A percentile compares a stretch with the other conserved stretches of the same genome.
Evolutionary conservation across 2,888 invertebrate species (phyloP).

Genomic region (Trisateles emortualis): DNA sequence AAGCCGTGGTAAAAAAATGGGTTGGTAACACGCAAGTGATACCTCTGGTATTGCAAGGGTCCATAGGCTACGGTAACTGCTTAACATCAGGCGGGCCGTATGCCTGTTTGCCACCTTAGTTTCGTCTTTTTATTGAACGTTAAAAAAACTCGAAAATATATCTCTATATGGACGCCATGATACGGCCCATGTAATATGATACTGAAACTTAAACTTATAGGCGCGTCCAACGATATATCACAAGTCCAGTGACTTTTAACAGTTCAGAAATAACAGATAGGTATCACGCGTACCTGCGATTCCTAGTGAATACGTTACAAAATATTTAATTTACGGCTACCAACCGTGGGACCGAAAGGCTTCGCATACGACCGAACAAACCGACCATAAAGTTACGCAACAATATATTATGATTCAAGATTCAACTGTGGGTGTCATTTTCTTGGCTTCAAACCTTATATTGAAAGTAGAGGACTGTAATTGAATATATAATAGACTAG

Average conservation of each 20-base stretch:
- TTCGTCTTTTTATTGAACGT: no score
- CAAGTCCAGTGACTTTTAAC: constrained; percentile 1
- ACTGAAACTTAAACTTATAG: no score
- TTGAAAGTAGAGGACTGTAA: no score
- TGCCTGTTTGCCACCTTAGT: no score
- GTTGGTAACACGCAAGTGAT: no score
- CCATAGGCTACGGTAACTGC: no score
- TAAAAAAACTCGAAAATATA: neutral
- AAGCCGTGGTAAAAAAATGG: no score
- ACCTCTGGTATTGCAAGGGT: no score
- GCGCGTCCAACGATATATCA: neutral
- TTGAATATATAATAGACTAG: no score
- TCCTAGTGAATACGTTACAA: constrained; percentile 42
- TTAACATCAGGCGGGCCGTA: no score
- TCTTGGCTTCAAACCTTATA: constrained; percentile 15
- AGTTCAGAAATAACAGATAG: constrained; percentile 3
- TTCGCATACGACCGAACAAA: constrained; percentile 25
- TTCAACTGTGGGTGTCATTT: constrained; percentile 23
- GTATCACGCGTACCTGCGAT: constrained; percentile 16
- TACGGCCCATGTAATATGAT: no score
- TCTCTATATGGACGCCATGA: no score
- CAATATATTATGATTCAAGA: constrained; percentile 16
- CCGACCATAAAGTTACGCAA: constrained; percentile 43
- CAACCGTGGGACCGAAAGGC: constrained; percentile 44
- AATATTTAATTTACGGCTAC: constrained; percentile 48